Conservation (phyloP, 2,113 vertebrate species). For the Origma solitaria region DNA sequence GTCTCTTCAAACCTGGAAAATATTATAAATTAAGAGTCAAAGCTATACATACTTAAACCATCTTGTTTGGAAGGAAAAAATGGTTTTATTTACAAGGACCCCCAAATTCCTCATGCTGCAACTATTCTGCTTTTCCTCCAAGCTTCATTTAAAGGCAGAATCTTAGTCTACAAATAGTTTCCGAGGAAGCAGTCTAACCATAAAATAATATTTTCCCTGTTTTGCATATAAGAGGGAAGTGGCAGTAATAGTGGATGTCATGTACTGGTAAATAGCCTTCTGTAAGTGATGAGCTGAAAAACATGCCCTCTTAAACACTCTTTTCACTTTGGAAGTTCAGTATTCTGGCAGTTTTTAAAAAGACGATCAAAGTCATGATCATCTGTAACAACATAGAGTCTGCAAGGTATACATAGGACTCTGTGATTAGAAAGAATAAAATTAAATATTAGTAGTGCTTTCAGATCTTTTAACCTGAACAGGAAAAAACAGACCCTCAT, state of each 20-base stretch:
- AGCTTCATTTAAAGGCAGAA: background rate
- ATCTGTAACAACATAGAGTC: background rate
- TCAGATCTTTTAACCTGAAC: background rate
- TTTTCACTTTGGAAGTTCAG: background rate
- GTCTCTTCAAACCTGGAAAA: background rate
- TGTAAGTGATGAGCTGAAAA: background rate
- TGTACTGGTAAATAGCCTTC: background rate
- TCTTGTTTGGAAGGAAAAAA: background rate
- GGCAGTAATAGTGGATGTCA: background rate
- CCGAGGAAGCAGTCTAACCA: background rate
- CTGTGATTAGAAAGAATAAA: background rate
- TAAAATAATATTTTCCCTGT: background rate
- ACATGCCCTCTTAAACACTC: background rate
- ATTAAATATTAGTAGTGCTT: background rate
- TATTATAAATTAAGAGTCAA: background rate
- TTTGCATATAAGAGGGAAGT: background rate
- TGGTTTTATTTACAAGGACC: background rate
- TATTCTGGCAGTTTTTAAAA: background rate
- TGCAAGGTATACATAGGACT: background rate
- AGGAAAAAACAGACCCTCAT: background rate
- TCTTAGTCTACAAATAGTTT: background rate
- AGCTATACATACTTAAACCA: background rate
- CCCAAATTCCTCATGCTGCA: background rate
- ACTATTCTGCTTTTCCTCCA: background rate
- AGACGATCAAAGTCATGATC: background rate